Percentiles rank a stretch among this genome's conserved stretches.
Evolutionary conservation across 2,113 vertebrate genomes (phyloP).

Genomic region (Pachyramphus minor): DNA sequence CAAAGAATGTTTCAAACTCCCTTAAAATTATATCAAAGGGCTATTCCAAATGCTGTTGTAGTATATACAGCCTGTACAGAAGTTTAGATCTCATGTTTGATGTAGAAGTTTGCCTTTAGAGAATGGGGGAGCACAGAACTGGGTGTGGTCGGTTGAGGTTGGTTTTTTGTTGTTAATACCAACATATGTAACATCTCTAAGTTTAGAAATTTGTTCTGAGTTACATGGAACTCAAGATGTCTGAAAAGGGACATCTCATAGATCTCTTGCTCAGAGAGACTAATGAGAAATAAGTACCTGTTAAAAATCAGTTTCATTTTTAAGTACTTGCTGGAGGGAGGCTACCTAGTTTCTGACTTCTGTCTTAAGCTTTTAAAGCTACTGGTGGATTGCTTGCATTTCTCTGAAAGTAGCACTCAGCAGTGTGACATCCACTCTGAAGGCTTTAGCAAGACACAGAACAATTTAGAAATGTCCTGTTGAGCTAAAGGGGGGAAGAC

Average conservation of each 20-base stretch:
- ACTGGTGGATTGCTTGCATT: neutral
- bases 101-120: neutral
- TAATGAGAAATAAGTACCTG: neutral
- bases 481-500: neutral
- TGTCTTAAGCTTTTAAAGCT: neutral
- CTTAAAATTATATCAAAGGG: neutral
- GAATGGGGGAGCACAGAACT: rapidly evolving
- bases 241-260: neutral
- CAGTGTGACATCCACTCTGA: neutral
- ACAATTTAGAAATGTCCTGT: neutral
- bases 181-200: neutral
- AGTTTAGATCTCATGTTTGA: neutral
- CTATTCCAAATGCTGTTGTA: neutral
- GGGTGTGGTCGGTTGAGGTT: neutral
- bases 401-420: neutral
- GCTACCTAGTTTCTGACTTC: neutral
- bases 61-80: neutral
- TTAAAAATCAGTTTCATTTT: neutral
- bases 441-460: neutral
- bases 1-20: neutral
- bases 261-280: neutral
- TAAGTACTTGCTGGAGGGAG: neutral
- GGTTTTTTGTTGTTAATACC: neutral
- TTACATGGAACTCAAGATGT: neutral
- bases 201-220: neutral